These are phyloP conservation scores for Bothrops jararaca DNA, from an alignment of 2,113 vertebrate species.

Conservation along the genomic window DNA sequence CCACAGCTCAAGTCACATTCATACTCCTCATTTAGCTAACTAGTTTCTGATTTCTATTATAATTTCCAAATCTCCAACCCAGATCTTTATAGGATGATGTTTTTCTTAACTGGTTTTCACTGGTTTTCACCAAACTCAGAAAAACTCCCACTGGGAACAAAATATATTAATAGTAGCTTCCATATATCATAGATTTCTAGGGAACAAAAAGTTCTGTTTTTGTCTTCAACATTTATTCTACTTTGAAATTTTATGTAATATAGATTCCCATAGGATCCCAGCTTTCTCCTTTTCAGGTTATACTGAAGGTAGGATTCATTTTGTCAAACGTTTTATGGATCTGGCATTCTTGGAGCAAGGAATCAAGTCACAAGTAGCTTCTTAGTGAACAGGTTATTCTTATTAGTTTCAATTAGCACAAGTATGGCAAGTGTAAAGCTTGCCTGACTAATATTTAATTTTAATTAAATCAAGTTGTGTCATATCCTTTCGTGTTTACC, in stretches of 20 bases:
- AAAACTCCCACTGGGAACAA: not conserved
- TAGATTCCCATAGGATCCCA: not conserved
- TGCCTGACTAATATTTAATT: conserved; percentile 45
- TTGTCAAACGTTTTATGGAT: not conserved
- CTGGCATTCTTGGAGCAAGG: not conserved
- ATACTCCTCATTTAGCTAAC: not conserved
- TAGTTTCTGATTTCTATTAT: not conserved
- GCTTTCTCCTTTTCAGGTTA: not conserved
- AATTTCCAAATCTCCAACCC: not conserved
- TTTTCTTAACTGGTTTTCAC: not conserved
- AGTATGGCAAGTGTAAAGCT: conserved; percentile 34
- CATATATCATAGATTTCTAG: not conserved
- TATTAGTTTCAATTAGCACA: conserved; percentile 25
- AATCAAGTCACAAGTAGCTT: not conserved
- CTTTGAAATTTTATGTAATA: not conserved
- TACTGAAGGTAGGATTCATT: not conserved
- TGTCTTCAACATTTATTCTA: not conserved
- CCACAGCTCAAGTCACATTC: not conserved
- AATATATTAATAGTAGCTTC: not conserved
- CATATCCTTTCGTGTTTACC: conserved; percentile 50
- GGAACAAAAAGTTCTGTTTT: not conserved
- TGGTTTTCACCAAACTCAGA: not conserved
- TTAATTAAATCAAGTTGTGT: conserved; percentile 51
- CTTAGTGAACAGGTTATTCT: conserved; percentile 1
- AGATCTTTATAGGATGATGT: not conserved